phyloP scores from a whole-genome alignment of 2,113 vertebrate species.

The Physeter macrocephalus region DNA sequence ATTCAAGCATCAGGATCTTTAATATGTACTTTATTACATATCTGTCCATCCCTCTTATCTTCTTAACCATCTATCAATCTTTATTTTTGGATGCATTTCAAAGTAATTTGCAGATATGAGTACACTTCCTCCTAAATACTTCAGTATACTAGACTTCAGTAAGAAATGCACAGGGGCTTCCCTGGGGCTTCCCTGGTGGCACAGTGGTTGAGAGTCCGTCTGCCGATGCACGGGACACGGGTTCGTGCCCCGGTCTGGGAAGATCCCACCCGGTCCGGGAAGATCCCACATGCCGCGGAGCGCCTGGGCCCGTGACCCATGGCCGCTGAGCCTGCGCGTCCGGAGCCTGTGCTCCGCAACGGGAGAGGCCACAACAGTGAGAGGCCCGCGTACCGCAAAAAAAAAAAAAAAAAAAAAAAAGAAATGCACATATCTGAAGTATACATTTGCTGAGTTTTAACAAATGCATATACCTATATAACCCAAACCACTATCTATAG shows the following conservation, averaged over 20 bases:
- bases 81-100: conserved; percentile 17
- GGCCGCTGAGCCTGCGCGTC: too few species aligned
- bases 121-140: background rate
- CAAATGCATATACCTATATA: background rate
- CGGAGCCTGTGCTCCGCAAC: too few species aligned
- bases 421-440: background rate
- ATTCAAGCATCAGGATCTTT: background rate
- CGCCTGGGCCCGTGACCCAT: too few species aligned
- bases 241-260: too few species aligned
- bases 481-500: background rate
- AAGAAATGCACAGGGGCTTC: background rate
- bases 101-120: background rate
- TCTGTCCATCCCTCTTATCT: background rate
- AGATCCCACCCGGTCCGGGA: too few species aligned
- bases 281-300: too few species aligned
- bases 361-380: too few species aligned
- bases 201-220: too few species aligned
- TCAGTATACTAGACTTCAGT: background rate
- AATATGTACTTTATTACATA: background rate
- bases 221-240: too few species aligned
- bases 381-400: too few species aligned
- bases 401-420: too few species aligned
- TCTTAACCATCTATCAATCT: background rate
- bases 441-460: background rate
- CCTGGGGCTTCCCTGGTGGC: too few species aligned